Percentiles rank a stretch among this genome's conserved stretches.
These are phyloP conservation scores for Garrulus glandarius DNA, from an alignment of 2,797 vertebrate species.

Conservation along the genomic window DNA sequence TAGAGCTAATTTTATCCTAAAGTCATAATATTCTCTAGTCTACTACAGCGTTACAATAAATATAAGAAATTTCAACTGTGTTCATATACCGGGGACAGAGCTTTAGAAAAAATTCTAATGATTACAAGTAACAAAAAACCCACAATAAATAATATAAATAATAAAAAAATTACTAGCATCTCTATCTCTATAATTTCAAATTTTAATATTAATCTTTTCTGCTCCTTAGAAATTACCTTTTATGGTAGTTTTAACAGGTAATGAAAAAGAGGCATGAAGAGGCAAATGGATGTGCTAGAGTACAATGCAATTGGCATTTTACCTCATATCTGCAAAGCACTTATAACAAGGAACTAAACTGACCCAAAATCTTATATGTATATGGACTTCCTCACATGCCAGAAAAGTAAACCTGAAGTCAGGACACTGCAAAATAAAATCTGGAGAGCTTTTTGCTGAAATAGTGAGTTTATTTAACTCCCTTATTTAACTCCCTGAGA, in stretches of 20 bases:
- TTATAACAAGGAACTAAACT: not conserved
- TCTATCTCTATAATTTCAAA: not conserved
- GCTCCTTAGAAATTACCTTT: not conserved
- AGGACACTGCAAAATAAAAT: not conserved
- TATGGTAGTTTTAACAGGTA: not conserved
- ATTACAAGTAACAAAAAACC: not conserved
- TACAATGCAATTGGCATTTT: not conserved
- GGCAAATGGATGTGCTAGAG: not conserved
- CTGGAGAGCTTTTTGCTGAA: not conserved
- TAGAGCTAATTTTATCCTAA: not conserved
- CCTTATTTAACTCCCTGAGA: not conserved
- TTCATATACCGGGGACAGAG: not conserved
- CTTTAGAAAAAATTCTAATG: not conserved
- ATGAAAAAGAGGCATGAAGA: not conserved
- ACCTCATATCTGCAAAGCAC: not conserved
- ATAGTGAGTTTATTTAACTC: not conserved
- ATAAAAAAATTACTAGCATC: not conserved
- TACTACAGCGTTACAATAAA: not conserved
- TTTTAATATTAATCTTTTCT: not conserved
- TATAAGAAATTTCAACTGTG: not conserved
- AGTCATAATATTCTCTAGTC: not conserved
- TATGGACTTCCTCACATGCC: accelerated
- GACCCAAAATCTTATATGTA: not conserved
- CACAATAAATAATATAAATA: not conserved
- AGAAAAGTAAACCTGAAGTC: not conserved